Conservation (phyloP, 2,113 vertebrate genomes). For the Philantomba maxwellii region DNA sequence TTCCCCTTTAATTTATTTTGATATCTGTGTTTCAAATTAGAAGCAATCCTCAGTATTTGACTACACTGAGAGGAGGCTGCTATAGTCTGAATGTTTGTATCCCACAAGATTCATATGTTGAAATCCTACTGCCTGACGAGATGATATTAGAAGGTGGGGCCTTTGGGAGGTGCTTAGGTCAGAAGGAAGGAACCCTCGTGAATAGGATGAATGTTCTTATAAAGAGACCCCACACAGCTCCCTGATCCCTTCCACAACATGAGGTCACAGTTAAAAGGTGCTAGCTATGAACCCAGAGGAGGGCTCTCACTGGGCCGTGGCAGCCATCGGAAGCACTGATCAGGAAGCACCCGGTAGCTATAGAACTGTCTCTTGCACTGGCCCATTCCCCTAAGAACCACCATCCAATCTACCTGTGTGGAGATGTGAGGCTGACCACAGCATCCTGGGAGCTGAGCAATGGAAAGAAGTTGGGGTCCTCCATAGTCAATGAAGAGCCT, state of each 20-base stretch:
- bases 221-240: neutral
- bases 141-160: neutral
- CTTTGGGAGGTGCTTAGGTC: neutral
- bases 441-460: neutral
- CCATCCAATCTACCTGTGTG: neutral
- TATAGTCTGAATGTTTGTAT: neutral
- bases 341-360: neutral
- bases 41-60: neutral
- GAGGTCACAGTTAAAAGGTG: neutral
- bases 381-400: neutral
- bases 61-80: neutral
- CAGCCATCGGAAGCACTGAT: neutral
- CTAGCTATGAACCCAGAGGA: neutral
- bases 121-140: neutral
- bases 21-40: neutral
- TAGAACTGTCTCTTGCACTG: neutral
- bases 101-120: neutral
- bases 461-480: neutral
- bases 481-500: neutral
- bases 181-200: neutral
- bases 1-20: neutral
- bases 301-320: neutral
- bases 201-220: neutral
- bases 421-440: neutral
- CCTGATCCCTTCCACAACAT: neutral